Evolutionary conservation across 1,140 invertebrate species (phyloP).

Genomic region (Trichonephila clavata): DNA sequence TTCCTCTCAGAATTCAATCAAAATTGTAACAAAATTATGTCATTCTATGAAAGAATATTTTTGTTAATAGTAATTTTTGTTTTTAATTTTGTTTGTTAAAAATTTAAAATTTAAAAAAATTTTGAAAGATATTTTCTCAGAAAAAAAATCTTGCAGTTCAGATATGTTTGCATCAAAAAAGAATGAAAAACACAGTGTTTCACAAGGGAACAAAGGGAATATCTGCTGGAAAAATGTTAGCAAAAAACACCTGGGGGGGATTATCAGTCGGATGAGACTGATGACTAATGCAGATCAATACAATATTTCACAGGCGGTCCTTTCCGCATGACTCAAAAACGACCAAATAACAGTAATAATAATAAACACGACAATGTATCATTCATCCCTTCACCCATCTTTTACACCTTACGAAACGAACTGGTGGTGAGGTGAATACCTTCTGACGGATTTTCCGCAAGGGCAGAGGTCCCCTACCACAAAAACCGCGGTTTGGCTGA

Average conservation of each 20-base stretch:
- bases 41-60: no score
- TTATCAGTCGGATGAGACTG: neutral
- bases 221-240: neutral
- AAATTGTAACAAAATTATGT: no score
- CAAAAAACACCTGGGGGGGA: neutral
- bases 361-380: neutral
- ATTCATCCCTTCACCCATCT: neutral
- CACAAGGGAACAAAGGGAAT: neutral
- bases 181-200: neutral
- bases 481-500: constrained; percentile 13
- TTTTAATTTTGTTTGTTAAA: no score
- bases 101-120: no score
- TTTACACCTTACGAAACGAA: neutral
- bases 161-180: no score
- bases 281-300: neutral
- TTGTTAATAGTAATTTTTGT: no score
- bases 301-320: neutral
- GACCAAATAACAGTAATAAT: neutral
- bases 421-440: neutral
- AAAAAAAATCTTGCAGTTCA: no score
- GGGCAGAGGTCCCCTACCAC: constrained; percentile 1
- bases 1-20: no score
- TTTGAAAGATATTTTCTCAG: no score
- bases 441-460: constrained; percentile 8
- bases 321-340: neutral